Conservation (phyloP, 2,113 vertebrate genomes). For the Hystrix cristata region DNA sequence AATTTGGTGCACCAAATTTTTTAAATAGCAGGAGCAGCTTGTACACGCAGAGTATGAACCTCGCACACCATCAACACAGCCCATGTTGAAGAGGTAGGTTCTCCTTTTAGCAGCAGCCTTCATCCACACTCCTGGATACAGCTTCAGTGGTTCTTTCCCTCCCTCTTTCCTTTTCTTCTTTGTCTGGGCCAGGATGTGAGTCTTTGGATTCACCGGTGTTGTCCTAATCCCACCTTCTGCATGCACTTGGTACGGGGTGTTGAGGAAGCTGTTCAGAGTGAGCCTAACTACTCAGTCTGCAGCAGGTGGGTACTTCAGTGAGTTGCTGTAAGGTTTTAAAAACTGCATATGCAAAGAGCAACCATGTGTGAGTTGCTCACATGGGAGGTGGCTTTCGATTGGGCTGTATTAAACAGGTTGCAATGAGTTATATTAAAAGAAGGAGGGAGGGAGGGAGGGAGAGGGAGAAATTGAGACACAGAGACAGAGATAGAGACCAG, state of each 20-base stretch:
- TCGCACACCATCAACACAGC: background rate
- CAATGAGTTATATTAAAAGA: slow-evolving; percentile 67
- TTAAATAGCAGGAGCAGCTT: background rate
- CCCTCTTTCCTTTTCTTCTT: background rate
- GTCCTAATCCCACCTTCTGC: background rate
- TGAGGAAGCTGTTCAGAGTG: background rate
- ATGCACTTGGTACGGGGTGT: background rate
- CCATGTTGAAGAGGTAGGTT: background rate
- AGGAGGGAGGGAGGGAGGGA: too few relatives aligned
- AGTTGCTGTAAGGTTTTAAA: background rate
- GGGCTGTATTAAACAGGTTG: slow-evolving; percentile 62
- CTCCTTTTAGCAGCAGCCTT: background rate
- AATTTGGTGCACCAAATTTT: background rate
- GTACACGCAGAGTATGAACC: background rate
- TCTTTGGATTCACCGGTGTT: background rate
- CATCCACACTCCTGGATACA: background rate
- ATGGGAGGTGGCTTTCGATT: background rate
- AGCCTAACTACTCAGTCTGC: background rate
- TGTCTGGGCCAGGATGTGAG: background rate
- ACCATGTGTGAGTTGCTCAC: background rate
- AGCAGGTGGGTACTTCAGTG: background rate
- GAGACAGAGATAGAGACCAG: background rate
- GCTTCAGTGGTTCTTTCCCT: background rate
- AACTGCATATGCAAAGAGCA: background rate
- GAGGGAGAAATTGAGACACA: background rate